Percentiles rank a stretch among this genome's conserved stretches.
Evolutionary conservation across 2,113 vertebrate species (phyloP).

Genomic region (Eurypyga helias): DNA sequence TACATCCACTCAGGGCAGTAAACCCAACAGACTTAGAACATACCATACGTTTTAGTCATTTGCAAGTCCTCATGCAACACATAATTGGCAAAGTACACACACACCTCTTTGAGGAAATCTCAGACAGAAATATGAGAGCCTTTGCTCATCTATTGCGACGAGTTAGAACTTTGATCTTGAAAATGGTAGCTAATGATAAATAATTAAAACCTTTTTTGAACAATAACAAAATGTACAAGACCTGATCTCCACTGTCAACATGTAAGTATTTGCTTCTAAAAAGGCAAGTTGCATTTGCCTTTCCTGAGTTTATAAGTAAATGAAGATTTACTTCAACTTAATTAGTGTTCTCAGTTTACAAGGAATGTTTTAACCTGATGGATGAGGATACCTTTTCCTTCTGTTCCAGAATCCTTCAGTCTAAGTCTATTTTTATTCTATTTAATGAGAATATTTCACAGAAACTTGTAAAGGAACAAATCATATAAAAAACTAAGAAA

Average conservation of each 20-base stretch:
- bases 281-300: not conserved
- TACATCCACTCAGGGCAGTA: not conserved
- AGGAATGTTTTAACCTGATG: not conserved
- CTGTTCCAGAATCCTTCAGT: not conserved
- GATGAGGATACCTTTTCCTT: not conserved
- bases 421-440: not conserved
- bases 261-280: not conserved
- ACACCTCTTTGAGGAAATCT: not conserved
- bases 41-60: rapidly evolving
- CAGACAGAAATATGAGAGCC: not conserved
- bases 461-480: not conserved
- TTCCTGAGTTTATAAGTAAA: not conserved
- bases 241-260: not conserved
- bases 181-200: not conserved
- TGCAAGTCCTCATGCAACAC: not conserved
- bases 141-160: not conserved
- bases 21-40: not conserved
- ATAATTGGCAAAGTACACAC: not conserved
- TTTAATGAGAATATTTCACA: not conserved
- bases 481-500: not conserved
- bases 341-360: not conserved
- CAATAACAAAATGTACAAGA: not conserved
- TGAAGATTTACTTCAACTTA: not conserved
- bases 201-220: not conserved
- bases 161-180: not conserved